phyloP scores from a whole-genome alignment of 2,888 invertebrate genomes.

The Oxycera nigricornis region DNA sequence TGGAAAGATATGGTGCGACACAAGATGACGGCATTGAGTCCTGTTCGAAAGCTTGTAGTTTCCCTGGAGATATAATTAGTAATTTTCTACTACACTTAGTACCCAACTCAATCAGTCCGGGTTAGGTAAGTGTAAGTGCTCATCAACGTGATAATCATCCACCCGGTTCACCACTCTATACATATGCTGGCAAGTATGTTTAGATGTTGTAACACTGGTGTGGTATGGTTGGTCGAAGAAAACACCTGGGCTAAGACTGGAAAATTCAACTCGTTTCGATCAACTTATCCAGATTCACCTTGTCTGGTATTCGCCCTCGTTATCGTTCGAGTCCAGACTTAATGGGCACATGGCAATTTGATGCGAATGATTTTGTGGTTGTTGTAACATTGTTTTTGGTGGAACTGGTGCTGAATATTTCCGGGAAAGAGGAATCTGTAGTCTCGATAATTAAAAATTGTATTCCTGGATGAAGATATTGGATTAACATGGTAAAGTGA shows the following conservation, averaged over 20 bases:
- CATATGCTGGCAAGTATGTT: background rate
- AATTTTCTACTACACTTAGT: constrained; percentile 34
- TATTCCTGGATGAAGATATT: background rate
- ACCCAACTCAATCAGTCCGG: constrained; percentile 25
- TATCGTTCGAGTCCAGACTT: background rate
- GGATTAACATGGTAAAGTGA: background rate
- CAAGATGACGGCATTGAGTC: background rate
- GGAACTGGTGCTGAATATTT: background rate
- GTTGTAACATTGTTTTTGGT: background rate
- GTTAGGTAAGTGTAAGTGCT: background rate
- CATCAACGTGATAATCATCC: background rate
- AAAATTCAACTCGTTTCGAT: constrained; percentile 10
- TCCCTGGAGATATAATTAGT: constrained; percentile 27
- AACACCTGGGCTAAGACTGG: background rate
- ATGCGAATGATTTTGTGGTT: background rate
- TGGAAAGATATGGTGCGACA: background rate
- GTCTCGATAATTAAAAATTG: background rate
- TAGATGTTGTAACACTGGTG: background rate
- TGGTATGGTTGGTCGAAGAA: background rate
- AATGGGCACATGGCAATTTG: background rate
- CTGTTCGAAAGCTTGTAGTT: background rate
- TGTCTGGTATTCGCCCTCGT: background rate
- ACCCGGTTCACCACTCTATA: background rate
- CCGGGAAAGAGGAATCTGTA: too few species aligned
- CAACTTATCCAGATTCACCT: background rate